phyloP scores from a whole-genome alignment of 2,888 invertebrate genomes.

The Dorcus hopei region DNA sequence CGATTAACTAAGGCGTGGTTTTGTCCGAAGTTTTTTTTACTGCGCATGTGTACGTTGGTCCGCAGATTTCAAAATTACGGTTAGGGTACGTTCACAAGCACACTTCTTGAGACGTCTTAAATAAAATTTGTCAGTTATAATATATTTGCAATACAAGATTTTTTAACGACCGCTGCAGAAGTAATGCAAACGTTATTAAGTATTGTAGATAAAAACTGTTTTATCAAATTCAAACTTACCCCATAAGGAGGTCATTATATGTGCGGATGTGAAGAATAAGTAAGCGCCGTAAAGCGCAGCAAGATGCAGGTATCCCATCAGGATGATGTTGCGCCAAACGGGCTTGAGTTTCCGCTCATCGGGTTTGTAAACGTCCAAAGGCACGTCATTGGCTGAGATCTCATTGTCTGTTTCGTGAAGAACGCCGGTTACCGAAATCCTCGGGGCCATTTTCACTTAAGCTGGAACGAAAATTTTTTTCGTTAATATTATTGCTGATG shows the following conservation, averaged over 20 bases:
- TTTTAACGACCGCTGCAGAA: too few relatives aligned
- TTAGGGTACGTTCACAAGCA: too few relatives aligned
- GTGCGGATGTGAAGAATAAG: conserved; percentile 70
- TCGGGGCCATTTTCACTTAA: conserved; percentile 40
- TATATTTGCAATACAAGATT: too few relatives aligned
- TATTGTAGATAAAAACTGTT: too few relatives aligned
- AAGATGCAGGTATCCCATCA: conserved; percentile 72
- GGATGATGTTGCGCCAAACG: conserved; percentile 82
- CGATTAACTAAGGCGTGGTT: too few relatives aligned
- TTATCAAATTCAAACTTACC: conserved; percentile 56
- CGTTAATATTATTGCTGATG: background rate
- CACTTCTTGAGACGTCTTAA: too few relatives aligned
- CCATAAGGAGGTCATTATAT: conserved; percentile 66
- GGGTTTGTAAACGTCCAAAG: conserved; percentile 37
- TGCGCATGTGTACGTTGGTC: too few relatives aligned
- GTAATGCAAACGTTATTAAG: too few relatives aligned
- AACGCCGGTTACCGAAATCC: conserved; percentile 54
- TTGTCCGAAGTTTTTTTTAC: too few relatives aligned
- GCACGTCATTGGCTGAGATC: conserved; percentile 24
- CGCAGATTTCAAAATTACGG: too few relatives aligned
- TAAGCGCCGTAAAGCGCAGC: conserved; percentile 75
- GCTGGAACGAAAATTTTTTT: too few relatives aligned
- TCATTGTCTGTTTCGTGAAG: conserved; percentile 65
- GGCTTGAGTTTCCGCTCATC: conserved; percentile 58
- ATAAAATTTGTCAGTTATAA: too few relatives aligned